phyloP scores from a whole-genome alignment of 2,888 invertebrate species.

The Drosophila paramelanica region DNA sequence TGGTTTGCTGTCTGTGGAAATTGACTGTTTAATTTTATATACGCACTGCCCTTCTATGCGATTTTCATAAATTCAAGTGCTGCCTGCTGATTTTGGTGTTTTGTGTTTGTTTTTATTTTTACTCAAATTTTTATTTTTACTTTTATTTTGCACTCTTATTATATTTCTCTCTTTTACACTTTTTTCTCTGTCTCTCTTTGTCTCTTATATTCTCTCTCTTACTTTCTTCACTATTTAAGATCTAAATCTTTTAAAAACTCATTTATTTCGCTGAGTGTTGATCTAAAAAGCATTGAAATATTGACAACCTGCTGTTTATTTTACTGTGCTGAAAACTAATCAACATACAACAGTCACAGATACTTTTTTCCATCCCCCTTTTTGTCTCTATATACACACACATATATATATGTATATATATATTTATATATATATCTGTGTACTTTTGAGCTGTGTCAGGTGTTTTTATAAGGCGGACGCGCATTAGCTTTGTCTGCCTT shows the following conservation, averaged over 20 bases:
- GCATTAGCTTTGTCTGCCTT: conserved; percentile 55
- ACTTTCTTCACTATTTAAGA: no score
- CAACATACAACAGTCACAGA: conserved; percentile 19
- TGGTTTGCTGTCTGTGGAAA: no score
- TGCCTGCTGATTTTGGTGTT: not conserved
- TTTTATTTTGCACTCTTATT: no score
- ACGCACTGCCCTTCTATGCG: not conserved
- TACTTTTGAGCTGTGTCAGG: conserved; percentile 47
- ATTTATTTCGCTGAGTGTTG: no score
- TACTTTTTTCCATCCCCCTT: conserved; percentile 36
- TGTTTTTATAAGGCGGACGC: conserved; percentile 38
- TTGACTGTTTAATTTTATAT: not conserved
- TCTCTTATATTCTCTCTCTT: no score
- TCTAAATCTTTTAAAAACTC: no score
- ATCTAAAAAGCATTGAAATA: conserved; percentile 1
- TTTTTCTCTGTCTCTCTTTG: no score
- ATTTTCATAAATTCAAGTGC: not conserved
- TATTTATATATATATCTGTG: conserved; percentile 1
- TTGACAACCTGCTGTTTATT: not conserved
- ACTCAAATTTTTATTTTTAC: no score
- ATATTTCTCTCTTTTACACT: no score
- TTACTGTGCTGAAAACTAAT: conserved; percentile 30
- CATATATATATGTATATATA: not conserved
- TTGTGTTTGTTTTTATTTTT: not conserved
- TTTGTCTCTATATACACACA: not conserved